Evolutionary conservation across 1,140 invertebrate species (phyloP).

Genomic region (Sycophila sp.): DNA sequence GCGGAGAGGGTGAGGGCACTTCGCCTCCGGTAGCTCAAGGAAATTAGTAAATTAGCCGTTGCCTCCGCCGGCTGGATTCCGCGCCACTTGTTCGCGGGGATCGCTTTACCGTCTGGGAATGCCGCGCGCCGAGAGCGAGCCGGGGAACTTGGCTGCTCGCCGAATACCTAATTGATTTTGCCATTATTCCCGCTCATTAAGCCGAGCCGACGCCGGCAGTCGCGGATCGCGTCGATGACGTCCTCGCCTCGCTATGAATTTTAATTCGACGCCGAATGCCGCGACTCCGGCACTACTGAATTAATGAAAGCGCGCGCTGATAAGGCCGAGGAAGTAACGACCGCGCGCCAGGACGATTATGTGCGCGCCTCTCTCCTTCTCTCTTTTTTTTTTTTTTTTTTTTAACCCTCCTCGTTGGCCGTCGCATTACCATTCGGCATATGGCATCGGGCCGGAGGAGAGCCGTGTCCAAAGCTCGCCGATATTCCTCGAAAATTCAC

Average conservation of each 20-base stretch:
- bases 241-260: constrained; percentile 34
- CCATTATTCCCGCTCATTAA: constrained; percentile 42
- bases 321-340: background rate
- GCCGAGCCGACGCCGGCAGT: constrained; percentile 16
- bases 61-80: constrained; percentile 33
- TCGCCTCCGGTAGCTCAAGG: constrained; percentile 34
- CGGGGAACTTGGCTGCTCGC: constrained; percentile 32
- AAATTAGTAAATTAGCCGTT: constrained; percentile 40
- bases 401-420: background rate
- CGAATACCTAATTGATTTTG: constrained; percentile 42
- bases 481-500: constrained; percentile 33
- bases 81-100: constrained; percentile 35
- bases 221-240: background rate
- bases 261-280: constrained; percentile 24
- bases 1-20: background rate
- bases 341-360: background rate
- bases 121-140: background rate
- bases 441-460: background rate
- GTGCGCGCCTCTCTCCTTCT: background rate
- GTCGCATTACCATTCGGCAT: background rate
- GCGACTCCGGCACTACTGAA: background rate
- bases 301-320: constrained; percentile 21
- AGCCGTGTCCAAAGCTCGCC: constrained; percentile 15
- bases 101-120: constrained; percentile 39
- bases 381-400: constrained; percentile 4